phyloP scores from a whole-genome alignment of 2,113 vertebrate species.

The Sinocyclocheilus anophthalmus region DNA sequence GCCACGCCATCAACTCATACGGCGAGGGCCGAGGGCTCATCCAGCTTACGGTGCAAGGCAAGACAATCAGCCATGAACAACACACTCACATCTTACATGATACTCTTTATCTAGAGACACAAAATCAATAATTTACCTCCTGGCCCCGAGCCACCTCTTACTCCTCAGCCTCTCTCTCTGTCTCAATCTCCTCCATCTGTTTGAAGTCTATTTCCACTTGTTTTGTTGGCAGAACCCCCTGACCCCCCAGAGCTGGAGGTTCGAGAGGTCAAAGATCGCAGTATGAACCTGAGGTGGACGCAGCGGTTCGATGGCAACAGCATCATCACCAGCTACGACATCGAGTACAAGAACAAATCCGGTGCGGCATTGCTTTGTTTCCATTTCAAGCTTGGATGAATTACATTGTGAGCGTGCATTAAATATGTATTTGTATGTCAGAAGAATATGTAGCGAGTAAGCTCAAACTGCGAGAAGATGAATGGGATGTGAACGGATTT shows the following conservation, averaged over 20 bases:
- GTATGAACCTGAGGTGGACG: slow-evolving; percentile 97
- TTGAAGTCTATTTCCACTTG: slow-evolving; percentile 25
- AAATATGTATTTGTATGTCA: slow-evolving; percentile 40
- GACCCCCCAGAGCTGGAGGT: slow-evolving; percentile 96
- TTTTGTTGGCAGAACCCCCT: slow-evolving; percentile 83
- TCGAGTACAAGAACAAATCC: slow-evolving; percentile 99
- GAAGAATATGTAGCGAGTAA: slow-evolving; percentile 17
- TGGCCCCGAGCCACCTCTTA: neutral
- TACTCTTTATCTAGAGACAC: slow-evolving; percentile 48
- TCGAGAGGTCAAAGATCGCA: slow-evolving; percentile 94
- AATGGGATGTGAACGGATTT: slow-evolving; percentile 15
- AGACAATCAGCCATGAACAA: slow-evolving; percentile 42
- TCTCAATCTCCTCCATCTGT: slow-evolving; percentile 6
- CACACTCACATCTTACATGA: slow-evolving; percentile 41
- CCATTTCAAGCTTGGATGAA: slow-evolving; percentile 37
- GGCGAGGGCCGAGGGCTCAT: slow-evolving; percentile 97
- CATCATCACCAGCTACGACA: slow-evolving; percentile 97
- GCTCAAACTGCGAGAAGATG: neutral
- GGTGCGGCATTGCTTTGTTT: slow-evolving; percentile 71
- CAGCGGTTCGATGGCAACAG: slow-evolving; percentile 98
- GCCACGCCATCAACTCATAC: slow-evolving; percentile 97
- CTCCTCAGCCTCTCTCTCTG: slow-evolving; percentile 2
- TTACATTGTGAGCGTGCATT: slow-evolving; percentile 28
- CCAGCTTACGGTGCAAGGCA: slow-evolving; percentile 98
- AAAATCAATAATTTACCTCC: slow-evolving; percentile 51